Percentiles rank a stretch among this genome's conserved stretches.
phyloP scores from a whole-genome alignment of 2,797 vertebrate genomes.

The Rallus crepitans region DNA sequence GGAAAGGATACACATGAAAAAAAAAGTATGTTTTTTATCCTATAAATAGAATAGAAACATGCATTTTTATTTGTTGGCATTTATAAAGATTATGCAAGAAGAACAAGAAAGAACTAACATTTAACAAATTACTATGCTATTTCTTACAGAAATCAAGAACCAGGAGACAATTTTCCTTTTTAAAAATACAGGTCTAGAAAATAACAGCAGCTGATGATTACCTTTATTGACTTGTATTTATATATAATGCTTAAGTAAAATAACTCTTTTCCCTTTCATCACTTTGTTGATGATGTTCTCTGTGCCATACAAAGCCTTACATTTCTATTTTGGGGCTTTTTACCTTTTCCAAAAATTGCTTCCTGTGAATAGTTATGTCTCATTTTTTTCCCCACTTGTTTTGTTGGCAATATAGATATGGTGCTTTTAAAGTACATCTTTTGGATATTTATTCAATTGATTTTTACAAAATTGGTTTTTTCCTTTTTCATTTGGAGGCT shows the following conservation, averaged over 20 bases:
- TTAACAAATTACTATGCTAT: not conserved
- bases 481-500: not conserved
- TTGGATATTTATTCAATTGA: no score
- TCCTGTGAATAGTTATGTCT: not conserved
- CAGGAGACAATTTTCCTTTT: not conserved
- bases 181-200: not conserved
- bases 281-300: not conserved
- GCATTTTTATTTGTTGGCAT: not conserved
- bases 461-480: not conserved
- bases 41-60: not conserved
- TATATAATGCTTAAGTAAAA: not conserved
- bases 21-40: not conserved
- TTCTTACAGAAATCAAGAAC: not conserved
- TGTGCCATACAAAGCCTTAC: not conserved
- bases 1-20: not conserved
- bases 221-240: no score
- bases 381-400: not conserved
- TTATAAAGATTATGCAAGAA: not conserved
- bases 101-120: not conserved
- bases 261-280: not conserved
- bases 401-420: fast-evolving
- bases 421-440: not conserved
- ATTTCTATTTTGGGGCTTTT: not conserved
- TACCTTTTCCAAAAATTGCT: not conserved
- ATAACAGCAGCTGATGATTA: not conserved